Percentiles rank a stretch among this genome's conserved stretches.
Evolutionary conservation across 2,113 vertebrate species (phyloP).

Genomic region (Gila orcuttii): DNA sequence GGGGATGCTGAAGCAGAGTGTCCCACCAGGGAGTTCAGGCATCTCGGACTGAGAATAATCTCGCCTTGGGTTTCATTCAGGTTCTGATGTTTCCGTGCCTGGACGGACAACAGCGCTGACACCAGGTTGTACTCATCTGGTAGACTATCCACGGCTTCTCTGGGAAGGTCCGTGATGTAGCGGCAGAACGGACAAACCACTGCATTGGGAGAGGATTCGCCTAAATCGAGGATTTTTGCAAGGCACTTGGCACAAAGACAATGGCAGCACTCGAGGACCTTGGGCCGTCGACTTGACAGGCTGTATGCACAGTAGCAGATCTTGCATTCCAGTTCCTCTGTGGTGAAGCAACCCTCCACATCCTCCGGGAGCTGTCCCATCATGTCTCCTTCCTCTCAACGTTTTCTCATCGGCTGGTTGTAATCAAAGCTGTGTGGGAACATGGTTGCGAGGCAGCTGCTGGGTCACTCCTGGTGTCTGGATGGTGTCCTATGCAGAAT

Average conservation of each 20-base stretch:
- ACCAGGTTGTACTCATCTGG: constrained; percentile 91
- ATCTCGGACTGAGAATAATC: constrained; percentile 86
- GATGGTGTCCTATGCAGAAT: constrained; percentile 32
- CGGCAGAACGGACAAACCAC: constrained; percentile 94
- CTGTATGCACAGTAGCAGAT: constrained; percentile 93
- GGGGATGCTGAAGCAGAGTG: constrained; percentile 77
- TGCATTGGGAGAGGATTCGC: constrained; percentile 82
- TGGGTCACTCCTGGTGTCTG: constrained; percentile 6
- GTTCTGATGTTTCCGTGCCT: constrained; percentile 79
- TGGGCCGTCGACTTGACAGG: constrained; percentile 84
- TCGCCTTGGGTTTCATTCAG: constrained; percentile 81
- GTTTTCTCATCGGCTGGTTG: constrained; percentile 31
- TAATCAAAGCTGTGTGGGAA: constrained; percentile 37
- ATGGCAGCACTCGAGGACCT: constrained; percentile 90
- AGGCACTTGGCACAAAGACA: constrained; percentile 92
- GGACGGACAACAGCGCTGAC: constrained; percentile 78
- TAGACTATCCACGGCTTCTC: constrained; percentile 81
- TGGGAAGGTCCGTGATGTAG: constrained; percentile 82
- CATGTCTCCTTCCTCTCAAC: constrained; percentile 64
- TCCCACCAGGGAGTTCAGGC: constrained; percentile 83
- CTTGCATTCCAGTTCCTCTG: constrained; percentile 93
- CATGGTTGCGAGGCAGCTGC: constrained; percentile 1
- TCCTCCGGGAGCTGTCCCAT: constrained; percentile 77
- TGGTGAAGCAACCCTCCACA: constrained; percentile 66
- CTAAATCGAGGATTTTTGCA: constrained; percentile 88